These are phyloP conservation scores for Lepidonotus clava DNA, from an alignment of 2,888 invertebrate genomes.

Conservation along the genomic window DNA sequence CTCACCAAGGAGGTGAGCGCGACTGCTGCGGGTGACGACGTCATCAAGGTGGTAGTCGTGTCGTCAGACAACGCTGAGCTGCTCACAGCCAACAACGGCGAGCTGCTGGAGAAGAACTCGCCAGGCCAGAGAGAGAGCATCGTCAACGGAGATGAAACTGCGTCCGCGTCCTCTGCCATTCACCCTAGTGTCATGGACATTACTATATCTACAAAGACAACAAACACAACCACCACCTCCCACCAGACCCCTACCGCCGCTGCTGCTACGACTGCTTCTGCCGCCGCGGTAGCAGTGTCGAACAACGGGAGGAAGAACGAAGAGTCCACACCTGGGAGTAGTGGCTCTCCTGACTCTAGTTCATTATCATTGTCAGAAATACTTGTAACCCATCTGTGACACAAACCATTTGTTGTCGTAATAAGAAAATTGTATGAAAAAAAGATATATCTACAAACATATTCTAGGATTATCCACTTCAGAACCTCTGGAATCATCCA, in stretches of 20 bases:
- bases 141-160: constrained; percentile 40
- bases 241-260: background rate
- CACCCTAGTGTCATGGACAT: constrained; percentile 44
- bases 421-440: background rate
- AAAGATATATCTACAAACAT: background rate
- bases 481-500: background rate
- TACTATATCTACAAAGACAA: constrained; percentile 20
- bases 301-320: background rate
- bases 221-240: background rate
- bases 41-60: background rate
- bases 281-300: no score
- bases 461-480: constrained; percentile 21
- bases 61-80: background rate
- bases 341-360: constrained; percentile 38
- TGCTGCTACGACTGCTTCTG: no score
- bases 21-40: background rate
- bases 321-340: background rate
- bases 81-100: background rate
- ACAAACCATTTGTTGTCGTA: constrained; percentile 26
- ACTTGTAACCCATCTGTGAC: constrained; percentile 50
- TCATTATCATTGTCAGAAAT: constrained; percentile 53
- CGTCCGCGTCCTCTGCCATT: constrained; percentile 36
- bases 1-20: constrained; percentile 1
- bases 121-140: background rate
- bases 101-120: no score